Evolutionary conservation across 2,113 vertebrate species (phyloP).

Genomic region (Cairina moschata): DNA sequence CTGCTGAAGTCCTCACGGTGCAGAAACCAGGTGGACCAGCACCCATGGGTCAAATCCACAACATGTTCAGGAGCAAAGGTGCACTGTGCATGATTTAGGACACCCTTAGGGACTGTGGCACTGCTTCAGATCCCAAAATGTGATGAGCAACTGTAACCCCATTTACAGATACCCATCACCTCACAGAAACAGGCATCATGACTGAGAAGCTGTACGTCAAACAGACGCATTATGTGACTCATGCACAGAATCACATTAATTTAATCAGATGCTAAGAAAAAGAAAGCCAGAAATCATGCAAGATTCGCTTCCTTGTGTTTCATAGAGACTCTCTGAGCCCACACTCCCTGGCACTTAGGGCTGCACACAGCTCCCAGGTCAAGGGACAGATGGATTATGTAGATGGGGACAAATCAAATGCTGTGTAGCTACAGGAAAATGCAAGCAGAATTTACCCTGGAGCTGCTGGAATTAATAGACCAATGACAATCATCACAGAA

Average conservation of each 20-base stretch:
- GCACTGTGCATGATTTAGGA: accelerated
- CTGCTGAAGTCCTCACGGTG: background rate
- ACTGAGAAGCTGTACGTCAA: background rate
- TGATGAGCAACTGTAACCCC: background rate
- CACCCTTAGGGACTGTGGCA: background rate
- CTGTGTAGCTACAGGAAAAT: background rate
- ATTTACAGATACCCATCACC: background rate
- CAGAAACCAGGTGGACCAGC: background rate
- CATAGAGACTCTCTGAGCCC: background rate
- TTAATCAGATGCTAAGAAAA: conserved; percentile 22
- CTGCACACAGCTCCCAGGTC: background rate
- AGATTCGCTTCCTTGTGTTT: background rate
- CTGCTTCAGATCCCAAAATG: background rate
- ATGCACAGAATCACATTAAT: background rate
- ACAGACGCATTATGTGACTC: conserved; percentile 8
- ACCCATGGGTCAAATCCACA: background rate
- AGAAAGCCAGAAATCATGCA: background rate
- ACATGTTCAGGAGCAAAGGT: background rate
- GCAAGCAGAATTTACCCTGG: conserved; percentile 12
- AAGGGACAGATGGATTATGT: conserved; percentile 51
- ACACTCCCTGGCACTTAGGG: background rate
- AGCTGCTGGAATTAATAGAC: conserved; percentile 42
- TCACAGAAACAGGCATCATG: background rate
- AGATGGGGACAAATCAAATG: conserved; percentile 53
- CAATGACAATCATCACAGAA: background rate